Base-by-base conservation (phyloP, 1,140 invertebrate species). In the Adelges cooleyi region DNA sequence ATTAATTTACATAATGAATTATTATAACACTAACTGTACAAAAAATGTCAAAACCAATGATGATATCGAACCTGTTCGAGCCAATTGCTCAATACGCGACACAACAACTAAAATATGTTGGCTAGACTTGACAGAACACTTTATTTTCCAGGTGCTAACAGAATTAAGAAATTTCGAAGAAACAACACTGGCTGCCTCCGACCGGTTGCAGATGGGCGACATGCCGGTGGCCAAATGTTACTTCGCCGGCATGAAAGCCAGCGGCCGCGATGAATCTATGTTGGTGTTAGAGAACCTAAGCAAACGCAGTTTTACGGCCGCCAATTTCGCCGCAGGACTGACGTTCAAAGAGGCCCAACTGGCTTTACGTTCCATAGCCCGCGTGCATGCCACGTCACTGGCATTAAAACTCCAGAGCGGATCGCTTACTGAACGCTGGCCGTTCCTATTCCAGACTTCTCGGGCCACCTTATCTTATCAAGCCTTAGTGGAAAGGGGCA, bases 391-490 rank as follows among this genome's bases (percentile, higher is more conserved):
- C 0, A 74, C 86, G 0, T 86, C 85, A 0, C 72, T 88, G 1
- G 79, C 80, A 0, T 73, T 86, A 42, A 84, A 84, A 52, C 77
- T 85, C 2, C 82, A 84, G 54, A 79, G 77, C 6, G 42, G 48
- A 2, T 74, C 79, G 0, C 72, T 88, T 1, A 80, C 83, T 13
- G 80, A 85, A 67, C 78, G 80, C 62, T 88, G 87, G 70, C 76
- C 78, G 11, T 89, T 88, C 69, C 77, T 89, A 5, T 88, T 89
- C 68, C 84, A 86, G 70, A 87, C 85, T 9, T 81, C 83, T 2
- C 77, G 82, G 66, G 86, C 86, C 0, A 85, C 86, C 0, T 84
- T 86, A 68, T 86, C 85, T 1, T 89, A 88, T 70, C 84, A 88
- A 52, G 84, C 86, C 67, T 74, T 88, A 10, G 82, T 88, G 0